A percentile compares a stretch with the other conserved stretches of the same genome.
phyloP scores from a whole-genome alignment of 2,797 vertebrate genomes.

The Muscicapa striata region DNA sequence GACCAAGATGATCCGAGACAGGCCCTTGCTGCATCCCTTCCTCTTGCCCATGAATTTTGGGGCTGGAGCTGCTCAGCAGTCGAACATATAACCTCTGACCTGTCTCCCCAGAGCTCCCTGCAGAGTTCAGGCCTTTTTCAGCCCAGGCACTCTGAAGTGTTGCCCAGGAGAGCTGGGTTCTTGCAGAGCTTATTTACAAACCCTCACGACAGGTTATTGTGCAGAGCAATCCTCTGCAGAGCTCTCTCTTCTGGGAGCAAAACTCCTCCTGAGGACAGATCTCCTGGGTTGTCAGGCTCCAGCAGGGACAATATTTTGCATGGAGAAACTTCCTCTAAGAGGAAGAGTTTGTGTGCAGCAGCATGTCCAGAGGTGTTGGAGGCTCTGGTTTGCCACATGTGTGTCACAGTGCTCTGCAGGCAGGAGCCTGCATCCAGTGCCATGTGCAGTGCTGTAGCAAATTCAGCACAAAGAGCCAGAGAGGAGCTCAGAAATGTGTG shows the following conservation, averaged over 20 bases:
- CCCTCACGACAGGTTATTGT: background rate
- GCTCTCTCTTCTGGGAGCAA: background rate
- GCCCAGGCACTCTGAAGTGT: background rate
- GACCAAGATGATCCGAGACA: background rate
- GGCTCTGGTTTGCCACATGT: background rate
- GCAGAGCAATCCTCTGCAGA: background rate
- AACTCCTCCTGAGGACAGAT: background rate
- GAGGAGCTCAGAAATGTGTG: background rate
- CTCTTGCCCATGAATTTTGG: accelerated
- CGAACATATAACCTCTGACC: background rate
- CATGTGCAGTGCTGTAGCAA: background rate
- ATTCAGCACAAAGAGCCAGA: background rate
- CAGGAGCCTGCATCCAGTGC: background rate
- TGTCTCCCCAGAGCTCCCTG: background rate
- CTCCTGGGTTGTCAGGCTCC: background rate
- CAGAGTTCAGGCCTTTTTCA: slow-evolving; percentile 29
- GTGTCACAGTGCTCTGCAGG: background rate
- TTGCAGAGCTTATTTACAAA: slow-evolving; percentile 31
- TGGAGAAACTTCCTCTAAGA: background rate
- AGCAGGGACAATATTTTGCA: background rate
- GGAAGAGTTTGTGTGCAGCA: background rate
- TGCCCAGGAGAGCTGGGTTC: background rate
- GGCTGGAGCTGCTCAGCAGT: background rate
- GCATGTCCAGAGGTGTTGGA: background rate
- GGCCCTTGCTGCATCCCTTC: background rate